Evolutionary conservation across 1,140 invertebrate species (phyloP), one percentile per base, ranked within the genome.

Genomic region (Magallana ariakensis): DNA sequence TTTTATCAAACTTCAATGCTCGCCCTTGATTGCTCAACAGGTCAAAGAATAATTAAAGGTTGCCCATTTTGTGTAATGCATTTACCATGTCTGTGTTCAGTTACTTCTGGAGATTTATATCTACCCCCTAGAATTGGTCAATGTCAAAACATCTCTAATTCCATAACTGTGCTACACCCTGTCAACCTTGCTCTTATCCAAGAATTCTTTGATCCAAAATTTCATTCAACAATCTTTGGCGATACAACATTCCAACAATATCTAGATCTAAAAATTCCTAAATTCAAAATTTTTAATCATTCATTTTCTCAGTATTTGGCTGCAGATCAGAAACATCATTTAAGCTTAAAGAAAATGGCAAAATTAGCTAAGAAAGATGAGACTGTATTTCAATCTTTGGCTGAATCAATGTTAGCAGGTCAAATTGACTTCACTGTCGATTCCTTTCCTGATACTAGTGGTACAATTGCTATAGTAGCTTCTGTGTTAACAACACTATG

Each of bases 21-120:
- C 22, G 84, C 88, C 13, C n/a, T 87, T 10, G 81, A 89, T 54
- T 89, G 88, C 85, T 6, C 46, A 9, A 8, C 80, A 22, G 33
- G 55, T 19, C 86, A 89, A 53, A 46, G 33, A 46, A 46, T 46
- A 46, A 46, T 46, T 46, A 46, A 46, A 46, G 33, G 33, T 46
- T 46, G 33, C 83, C 83, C 62, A 46, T 89, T 87, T 85, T 89
- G 86, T 86, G 84, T 89, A 33, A 83, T 89, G 57, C 84, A 55
- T 13, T 26, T 89, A 56, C 86, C 84, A 60, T 89, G 88, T 85
- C 70, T n/a, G 53, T 89, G 84, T 84, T 85, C 88, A 53, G 19
- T 89, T 19, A 85, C 89, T 53, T 83, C 89, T 33, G 87, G 86
- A 66, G 81, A 75, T 13, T 62, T 62, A 26, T 89, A 84, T 53